A percentile compares a stretch with the other conserved stretches of the same genome.
phyloP scores from a whole-genome alignment of 2,113 vertebrate genomes.

The Kryptolebias marmoratus region DNA sequence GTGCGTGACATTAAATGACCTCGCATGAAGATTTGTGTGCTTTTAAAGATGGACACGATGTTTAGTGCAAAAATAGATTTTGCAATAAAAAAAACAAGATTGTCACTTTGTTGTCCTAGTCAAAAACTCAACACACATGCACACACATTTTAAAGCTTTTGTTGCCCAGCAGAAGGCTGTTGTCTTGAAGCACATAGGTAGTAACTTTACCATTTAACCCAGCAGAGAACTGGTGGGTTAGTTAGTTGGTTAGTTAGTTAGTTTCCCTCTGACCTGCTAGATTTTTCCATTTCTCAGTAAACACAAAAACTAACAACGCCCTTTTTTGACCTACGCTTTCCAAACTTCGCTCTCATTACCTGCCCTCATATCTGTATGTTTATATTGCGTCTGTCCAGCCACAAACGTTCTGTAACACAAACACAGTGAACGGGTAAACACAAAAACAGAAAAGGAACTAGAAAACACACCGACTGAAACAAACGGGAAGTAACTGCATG shows the following conservation, averaged over 20 bases:
- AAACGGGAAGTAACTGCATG: constrained; percentile 66
- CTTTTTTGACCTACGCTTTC: constrained; percentile 32
- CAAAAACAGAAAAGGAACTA: constrained; percentile 25
- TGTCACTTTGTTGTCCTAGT: constrained; percentile 61
- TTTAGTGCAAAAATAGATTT: constrained; percentile 81
- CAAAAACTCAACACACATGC: neutral
- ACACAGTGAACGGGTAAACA: constrained; percentile 44
- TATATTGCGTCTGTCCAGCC: constrained; percentile 16
- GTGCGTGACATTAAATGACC: constrained; percentile 49
- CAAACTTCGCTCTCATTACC: neutral
- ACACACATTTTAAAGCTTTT: constrained; percentile 60
- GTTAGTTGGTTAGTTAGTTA: constrained; percentile 4
- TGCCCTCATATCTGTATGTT: constrained; percentile 17
- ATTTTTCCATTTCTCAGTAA: constrained; percentile 8
- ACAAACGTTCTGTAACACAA: constrained; percentile 28
- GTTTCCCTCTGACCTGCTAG: constrained; percentile 27
- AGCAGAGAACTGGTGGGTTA: neutral
- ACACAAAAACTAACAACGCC: constrained; percentile 24
- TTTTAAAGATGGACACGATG: constrained; percentile 54
- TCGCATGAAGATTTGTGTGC: constrained; percentile 63
- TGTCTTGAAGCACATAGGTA: constrained; percentile 46
- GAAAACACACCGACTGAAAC: constrained; percentile 60
- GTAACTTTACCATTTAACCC: constrained; percentile 25
- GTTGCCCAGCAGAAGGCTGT: constrained; percentile 29
- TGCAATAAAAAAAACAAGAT: constrained; percentile 72